Evolutionary conservation across 1,140 invertebrate genomes (phyloP), one percentile per base, ranked within the genome.

Genomic region (Diploscapter pachys): DNA sequence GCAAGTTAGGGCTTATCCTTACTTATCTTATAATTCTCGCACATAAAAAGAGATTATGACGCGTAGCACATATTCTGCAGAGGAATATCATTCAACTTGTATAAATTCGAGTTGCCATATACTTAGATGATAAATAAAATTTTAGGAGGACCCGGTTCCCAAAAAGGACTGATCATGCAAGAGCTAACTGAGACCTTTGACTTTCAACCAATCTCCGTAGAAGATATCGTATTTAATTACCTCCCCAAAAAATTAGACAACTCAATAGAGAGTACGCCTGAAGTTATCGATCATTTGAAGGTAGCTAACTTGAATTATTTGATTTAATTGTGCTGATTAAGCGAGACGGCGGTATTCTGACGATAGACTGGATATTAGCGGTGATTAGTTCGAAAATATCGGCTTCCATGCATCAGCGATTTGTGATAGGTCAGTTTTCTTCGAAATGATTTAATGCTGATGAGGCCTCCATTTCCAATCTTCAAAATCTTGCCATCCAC

Each of bases 221-320:
- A 68, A n/a, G 66, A 68, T 52, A 68, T 68, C 57, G 52, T 68
- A 52, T 68, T 68, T 48, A 55, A 52, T 48, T 68, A 68, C 52
- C 66, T 68, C 8, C 66, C 66, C n/a, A 68, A 68, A 52, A 68
- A 68, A 53, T 55, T 68, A 48, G 66, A 52, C 66, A 68, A 68
- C 50, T 55, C 66, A 6, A 55, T 68, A 48, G 66, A 68, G 48
- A 68, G 52, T 9, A 52, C 66, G 51, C 5, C 66, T 52, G 66
- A 68, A 48, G 56, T 68, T 52, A n/a, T 68, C 11, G 6, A 52
- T 11, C 53, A 68, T 55, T n/a, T 68, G 9, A 68, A 68, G 66
- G 66, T 68, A n/a, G 6, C 0, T 68, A 52, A 8, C 11, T 6
- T 55, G 51, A 54, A 53, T 52, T 0, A 68, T 52, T 13, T 52